These are phyloP conservation scores for Okapia johnstoni DNA, from an alignment of 2,113 vertebrate species.

Conservation along the genomic window DNA sequence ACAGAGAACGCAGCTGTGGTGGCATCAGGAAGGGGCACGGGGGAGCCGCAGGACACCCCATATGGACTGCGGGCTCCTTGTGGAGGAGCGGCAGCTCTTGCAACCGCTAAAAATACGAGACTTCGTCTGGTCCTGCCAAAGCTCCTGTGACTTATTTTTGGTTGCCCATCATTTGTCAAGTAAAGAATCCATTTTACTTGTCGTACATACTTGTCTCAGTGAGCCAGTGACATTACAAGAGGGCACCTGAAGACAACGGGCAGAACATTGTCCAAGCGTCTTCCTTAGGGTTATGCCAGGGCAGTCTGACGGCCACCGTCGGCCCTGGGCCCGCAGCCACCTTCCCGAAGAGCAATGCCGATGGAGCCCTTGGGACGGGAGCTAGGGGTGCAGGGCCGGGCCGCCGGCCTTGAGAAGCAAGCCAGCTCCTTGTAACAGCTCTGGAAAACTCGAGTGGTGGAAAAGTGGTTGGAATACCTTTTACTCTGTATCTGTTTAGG, in stretches of 20 bases:
- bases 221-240: neutral
- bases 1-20: fast-evolving
- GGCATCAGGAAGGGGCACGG: fast-evolving
- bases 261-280: fast-evolving
- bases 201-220: fast-evolving
- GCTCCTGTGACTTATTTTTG: neutral
- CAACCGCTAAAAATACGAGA: fast-evolving
- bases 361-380: neutral
- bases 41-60: neutral
- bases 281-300: neutral
- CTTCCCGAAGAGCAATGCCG: neutral
- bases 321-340: fast-evolving
- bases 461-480: neutral
- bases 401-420: neutral
- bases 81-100: neutral
- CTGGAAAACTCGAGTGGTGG: neutral
- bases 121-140: neutral
- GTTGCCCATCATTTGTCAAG: neutral
- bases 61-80: fast-evolving
- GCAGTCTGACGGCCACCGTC: fast-evolving
- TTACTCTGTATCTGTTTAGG: neutral
- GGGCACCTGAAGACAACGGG: neutral
- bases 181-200: neutral
- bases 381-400: fast-evolving
- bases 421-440: neutral